Evolutionary conservation across 2,888 invertebrate species (phyloP), one percentile per base, ranked within the genome.

Genomic region (Pelosia muscerda): DNA sequence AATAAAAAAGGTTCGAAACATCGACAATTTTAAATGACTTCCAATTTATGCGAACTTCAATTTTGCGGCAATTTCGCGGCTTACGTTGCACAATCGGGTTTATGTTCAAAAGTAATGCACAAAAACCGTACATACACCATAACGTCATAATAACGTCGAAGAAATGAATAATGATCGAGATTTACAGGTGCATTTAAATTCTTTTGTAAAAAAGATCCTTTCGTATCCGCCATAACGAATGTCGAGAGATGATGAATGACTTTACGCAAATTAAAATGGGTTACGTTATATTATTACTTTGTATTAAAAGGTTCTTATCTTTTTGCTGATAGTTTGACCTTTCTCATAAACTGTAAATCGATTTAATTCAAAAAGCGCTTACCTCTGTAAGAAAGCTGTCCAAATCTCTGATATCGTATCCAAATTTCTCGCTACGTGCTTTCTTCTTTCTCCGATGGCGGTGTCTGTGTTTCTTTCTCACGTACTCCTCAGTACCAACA

Each of bases 391-490:
- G 94, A 87, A 97, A 97, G 72, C 96, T 96, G 86, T 97, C 97
- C 72, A 98, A 95, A 88, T 98, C 97, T 72, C 96, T 95, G 61
- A 98, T 97, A 78, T 97, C 97, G 82, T 98, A 97, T 63, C 97
- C 97, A 81, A 97, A 97, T 84, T 90, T 93, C 42, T 86, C 85
- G 53, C 76, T 86, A 55, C 86, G 86, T 23, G 82, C 85, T 69
- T 82, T 87, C 84, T 91, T 94, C 91, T 90, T 92, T 79, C 90
- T 90, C 70, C 91, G 87, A 73, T 95, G 95, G 25, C 94, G 90
- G 78, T 95, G 95, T 66, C 92, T 92, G 75, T 95, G 95, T 75
- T 92, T 93, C 75, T 85, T 92, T 75, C 91, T 88, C 22, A 86
- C 83, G 56, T 92, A 89, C 79, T 95, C 93, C 72, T 95, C 94